Percentiles rank a stretch among this genome's conserved stretches.
phyloP scores from a whole-genome alignment of 2,888 invertebrate genomes.

The Hetaerina titia region DNA sequence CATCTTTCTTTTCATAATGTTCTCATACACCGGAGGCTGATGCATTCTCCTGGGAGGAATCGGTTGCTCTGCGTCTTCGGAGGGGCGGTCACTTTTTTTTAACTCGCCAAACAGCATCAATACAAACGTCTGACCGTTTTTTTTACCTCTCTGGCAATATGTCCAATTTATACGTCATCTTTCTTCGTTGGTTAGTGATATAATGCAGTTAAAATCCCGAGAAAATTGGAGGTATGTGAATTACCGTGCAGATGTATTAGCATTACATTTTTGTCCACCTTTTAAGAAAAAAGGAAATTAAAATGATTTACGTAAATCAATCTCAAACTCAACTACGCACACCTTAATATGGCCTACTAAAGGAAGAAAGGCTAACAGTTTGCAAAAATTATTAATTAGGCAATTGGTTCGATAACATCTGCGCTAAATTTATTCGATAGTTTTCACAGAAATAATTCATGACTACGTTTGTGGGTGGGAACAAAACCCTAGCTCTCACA shows the following conservation, averaged over 20 bases:
- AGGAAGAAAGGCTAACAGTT: too few relatives aligned
- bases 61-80: neutral
- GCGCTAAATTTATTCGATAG: too few relatives aligned
- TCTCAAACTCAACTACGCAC: too few relatives aligned
- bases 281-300: neutral
- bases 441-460: too few relatives aligned
- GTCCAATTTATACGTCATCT: conserved; percentile 54
- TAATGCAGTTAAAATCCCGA: conserved; percentile 35
- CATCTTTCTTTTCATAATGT: neutral
- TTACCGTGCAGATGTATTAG: neutral
- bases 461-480: too few relatives aligned
- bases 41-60: neutral
- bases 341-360: too few relatives aligned
- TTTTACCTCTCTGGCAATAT: neutral
- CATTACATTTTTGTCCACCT: neutral
- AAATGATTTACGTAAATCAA: too few relatives aligned
- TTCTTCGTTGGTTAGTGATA: neutral
- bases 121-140: neutral
- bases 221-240: neutral
- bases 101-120: neutral
- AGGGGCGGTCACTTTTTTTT: neutral
- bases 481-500: too few relatives aligned
- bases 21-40: neutral
- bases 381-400: too few relatives aligned
- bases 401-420: too few relatives aligned